These are phyloP conservation scores for Solea solea DNA, from an alignment of 2,113 vertebrate genomes.

Conservation along the genomic window DNA sequence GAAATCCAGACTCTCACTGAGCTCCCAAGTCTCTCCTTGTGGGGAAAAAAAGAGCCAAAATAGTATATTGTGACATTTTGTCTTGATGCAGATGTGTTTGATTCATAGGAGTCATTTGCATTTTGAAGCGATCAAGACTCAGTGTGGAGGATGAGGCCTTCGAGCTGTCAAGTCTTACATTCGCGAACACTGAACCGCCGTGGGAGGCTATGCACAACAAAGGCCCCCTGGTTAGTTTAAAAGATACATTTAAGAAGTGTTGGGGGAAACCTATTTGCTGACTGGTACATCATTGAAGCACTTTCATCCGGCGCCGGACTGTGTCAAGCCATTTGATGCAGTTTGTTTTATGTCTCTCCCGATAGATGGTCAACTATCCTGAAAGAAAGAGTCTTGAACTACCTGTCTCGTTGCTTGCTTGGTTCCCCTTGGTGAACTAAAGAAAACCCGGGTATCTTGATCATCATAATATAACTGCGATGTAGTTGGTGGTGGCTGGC, in stretches of 20 bases:
- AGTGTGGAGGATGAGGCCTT: constrained; percentile 14
- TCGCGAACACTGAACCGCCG: constrained; percentile 31
- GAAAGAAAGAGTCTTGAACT: constrained; percentile 23
- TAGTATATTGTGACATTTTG: constrained; percentile 1
- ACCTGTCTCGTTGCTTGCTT: constrained; percentile 26
- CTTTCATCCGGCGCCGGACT: constrained; percentile 51
- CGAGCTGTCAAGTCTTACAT: constrained; percentile 23
- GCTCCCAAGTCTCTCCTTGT: constrained; percentile 4
- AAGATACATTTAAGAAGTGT: constrained; percentile 65
- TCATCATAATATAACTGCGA: too few species aligned
- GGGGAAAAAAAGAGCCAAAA: background rate
- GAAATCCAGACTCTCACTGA: constrained; percentile 21
- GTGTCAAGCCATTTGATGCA: constrained; percentile 48
- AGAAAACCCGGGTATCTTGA: background rate
- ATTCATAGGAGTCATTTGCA: constrained; percentile 17
- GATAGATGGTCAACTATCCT: constrained; percentile 33
- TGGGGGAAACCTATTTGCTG: constrained; percentile 56
- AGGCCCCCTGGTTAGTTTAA: constrained; percentile 52
- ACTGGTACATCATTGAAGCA: constrained; percentile 65
- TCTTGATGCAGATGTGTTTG: background rate
- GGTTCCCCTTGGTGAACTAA: constrained; percentile 9
- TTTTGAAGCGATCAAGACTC: constrained; percentile 19
- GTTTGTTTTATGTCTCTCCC: constrained; percentile 58
- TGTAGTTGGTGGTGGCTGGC: too few species aligned
- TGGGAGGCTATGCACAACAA: constrained; percentile 49